These are phyloP conservation scores for Dendrocopos noguchii DNA, from an alignment of 2,113 vertebrate species.

Conservation along the genomic window DNA sequence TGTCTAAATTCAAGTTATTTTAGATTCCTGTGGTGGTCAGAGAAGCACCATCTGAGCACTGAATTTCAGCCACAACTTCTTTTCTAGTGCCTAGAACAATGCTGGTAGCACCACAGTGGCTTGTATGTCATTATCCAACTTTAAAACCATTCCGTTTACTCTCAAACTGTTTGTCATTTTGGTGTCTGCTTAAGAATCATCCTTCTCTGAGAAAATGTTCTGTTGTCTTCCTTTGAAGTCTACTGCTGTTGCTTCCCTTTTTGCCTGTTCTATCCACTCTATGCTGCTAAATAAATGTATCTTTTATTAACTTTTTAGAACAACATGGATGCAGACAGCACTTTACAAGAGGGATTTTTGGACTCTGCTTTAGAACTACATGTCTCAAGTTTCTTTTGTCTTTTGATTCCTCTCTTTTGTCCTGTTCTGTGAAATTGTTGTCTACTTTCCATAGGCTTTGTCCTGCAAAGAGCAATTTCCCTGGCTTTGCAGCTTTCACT, in stretches of 20 bases:
- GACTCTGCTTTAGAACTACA: background rate
- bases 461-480: background rate
- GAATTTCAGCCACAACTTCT: background rate
- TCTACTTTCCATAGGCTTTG: background rate
- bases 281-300: background rate
- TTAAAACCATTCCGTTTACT: background rate
- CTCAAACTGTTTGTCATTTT: background rate
- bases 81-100: background rate
- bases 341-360: background rate
- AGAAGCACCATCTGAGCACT: background rate
- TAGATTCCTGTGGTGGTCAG: background rate
- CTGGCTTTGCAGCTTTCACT: background rate
- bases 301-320: background rate
- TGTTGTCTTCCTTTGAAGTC: background rate
- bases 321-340: background rate
- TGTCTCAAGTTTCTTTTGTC: background rate
- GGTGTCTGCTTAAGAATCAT: background rate
- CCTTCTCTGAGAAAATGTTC: background rate
- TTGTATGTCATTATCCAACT: background rate
- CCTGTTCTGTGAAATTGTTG: background rate
- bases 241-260: background rate
- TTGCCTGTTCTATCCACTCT: background rate
- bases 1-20: background rate
- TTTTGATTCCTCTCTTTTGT: background rate
- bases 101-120: background rate